These are phyloP conservation scores for Drosophila merina DNA, from an alignment of 2,888 invertebrate species.

Conservation along the genomic window DNA sequence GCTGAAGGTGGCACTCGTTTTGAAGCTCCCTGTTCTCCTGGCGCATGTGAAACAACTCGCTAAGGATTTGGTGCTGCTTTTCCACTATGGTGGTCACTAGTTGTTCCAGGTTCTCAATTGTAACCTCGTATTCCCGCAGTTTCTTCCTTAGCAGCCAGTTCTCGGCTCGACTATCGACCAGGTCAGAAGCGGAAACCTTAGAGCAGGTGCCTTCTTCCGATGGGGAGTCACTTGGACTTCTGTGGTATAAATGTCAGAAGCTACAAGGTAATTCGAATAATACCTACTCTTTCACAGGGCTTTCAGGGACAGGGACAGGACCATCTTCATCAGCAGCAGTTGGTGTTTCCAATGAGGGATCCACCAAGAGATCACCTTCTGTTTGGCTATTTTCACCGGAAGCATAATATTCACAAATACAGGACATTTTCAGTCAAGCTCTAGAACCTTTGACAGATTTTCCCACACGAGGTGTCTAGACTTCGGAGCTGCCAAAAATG, in stretches of 20 bases:
- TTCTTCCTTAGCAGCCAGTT: slow-evolving; percentile 78
- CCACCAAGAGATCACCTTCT: neutral
- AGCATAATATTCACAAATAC: slow-evolving; percentile 57
- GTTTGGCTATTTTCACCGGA: neutral
- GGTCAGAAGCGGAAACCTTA: slow-evolving; percentile 68
- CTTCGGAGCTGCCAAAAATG: slow-evolving; percentile 3
- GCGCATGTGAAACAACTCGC: slow-evolving; percentile 75
- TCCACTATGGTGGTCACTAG: slow-evolving; percentile 76
- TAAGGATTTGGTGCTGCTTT: slow-evolving; percentile 77
- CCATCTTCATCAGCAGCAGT: neutral
- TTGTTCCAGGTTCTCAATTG: slow-evolving; percentile 76
- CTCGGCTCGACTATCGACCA: slow-evolving; percentile 73
- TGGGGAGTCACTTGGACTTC: slow-evolving; percentile 6
- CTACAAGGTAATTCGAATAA: neutral
- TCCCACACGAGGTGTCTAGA: slow-evolving; percentile 10
- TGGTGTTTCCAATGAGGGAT: neutral
- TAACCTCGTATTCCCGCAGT: slow-evolving; percentile 65
- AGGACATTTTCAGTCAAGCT: slow-evolving; percentile 47
- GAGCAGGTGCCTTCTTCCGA: slow-evolving; percentile 23
- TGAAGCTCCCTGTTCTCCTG: slow-evolving; percentile 68
- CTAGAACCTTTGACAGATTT: neutral
- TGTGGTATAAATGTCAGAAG: neutral
- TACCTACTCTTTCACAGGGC: neutral
- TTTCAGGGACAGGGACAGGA: neutral
- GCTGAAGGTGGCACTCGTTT: slow-evolving; percentile 72